Base-by-base conservation (phyloP, 1,140 invertebrate species). In the Gonioctena quinquepunctata region DNA sequence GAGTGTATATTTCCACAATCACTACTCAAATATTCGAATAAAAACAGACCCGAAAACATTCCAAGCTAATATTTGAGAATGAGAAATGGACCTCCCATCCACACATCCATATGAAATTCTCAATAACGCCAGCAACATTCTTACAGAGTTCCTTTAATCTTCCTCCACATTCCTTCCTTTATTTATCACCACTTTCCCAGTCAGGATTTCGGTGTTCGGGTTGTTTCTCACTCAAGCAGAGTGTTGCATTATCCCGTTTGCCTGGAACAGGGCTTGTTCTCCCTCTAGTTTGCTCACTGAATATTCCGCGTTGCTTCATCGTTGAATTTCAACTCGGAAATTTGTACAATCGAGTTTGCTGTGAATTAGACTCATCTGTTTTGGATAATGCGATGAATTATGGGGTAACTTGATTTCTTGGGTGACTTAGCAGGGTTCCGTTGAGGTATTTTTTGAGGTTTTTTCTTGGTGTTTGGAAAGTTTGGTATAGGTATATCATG, bases 331-430 rank as follows among this genome's bases (percentile, higher is more conserved):
- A 1, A 42, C 33, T 42, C 16, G 13, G 33, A 42, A 42, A 8
- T 42, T 42, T 42, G 11, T 42, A 13, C 33, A n/a, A 42, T n/a
- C 3, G 33, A 42, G 3, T 42, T 42, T 42, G 33, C 33, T 42
- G 33, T 3, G 13, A 42, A 42, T 42, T 42, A 42, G 1, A 42
- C 33, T 11, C 33, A 42, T 42, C 16, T 42, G 33, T 42, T 42
- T 42, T n/a, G 33, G 16, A 8, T 42, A 0, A 42, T 42, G 11
- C 1, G 33, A 3, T 13, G 13, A 42, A 42, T 13, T 3, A n/a
- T 59, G 56, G 26, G 21, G n/a, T 23, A 59, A 59, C 23, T n/a
- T 28, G 21, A 59, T 59, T 59, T 25, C 16, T 59, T 59, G 19
- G n/a, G n/a, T n/a, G n/a, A n/a, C n/a, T n/a, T n/a, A n/a, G n/a